Base-by-base conservation (phyloP, 2,113 vertebrate species). In the Lagopus leucura region DNA sequence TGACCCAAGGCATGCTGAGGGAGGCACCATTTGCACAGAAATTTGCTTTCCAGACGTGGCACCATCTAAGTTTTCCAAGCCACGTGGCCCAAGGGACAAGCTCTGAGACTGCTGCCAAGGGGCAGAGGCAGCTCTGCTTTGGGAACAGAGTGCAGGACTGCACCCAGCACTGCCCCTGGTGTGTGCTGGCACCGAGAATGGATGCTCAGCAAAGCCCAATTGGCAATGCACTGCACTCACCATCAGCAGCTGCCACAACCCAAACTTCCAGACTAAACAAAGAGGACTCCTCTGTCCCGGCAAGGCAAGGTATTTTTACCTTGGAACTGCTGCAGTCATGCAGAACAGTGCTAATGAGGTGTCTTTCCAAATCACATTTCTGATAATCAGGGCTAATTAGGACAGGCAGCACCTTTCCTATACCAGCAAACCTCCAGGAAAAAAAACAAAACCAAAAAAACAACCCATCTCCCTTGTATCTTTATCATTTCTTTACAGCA, bases 1-100 rank as follows among this genome's bases (percentile, higher is more conserved):
- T 1, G 1, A 13, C 16, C 13, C 2, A 0, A 0, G 4, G 16
- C 42, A 30, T 2, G 24, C 16, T 17, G 9, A 6, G 17, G 38
- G 13, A 25, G 40, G 14, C 48, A 32, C 22, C 32, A 3, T 47
- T 38, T 60, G 28, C 17, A 7, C 0, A 25, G 36, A 65, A 42
- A 76, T 76, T 27, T 0, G 3, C 17, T 54, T 55, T 43, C 60
- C 54, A 36, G 30, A 16, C 19, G n/a, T 8, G 25, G 40, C 40
- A 28, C 11, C 21, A 36, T 2, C 0, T 0, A 32, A 11, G 22
- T 25, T 87, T 73, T 55, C 9, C 6, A 34, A 55, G 17, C 22
- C 5, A 36, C 45, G 6, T 19, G 17, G 66, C 22, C 36, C 36
- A 38, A 60, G 36, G 43, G 32, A 38, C 27, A 27, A 28, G 7